Base-by-base conservation (phyloP, 2,888 invertebrate genomes). In the Drosophila borealis region DNA sequence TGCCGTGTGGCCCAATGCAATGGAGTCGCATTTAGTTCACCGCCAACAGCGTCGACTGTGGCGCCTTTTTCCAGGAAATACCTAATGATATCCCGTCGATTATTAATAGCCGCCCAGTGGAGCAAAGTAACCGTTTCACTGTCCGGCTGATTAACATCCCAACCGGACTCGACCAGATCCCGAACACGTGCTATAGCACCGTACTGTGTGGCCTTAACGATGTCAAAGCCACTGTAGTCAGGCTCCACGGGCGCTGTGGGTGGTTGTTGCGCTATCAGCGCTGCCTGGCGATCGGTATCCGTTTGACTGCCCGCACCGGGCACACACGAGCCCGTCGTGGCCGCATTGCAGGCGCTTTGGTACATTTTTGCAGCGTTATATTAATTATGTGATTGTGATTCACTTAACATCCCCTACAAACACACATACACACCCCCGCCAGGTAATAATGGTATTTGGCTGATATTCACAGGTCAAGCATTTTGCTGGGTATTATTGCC, bases 91-190 rank as follows among this genome's bases (percentile, higher is more conserved):
- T 99, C 98, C 78, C 95, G 95, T 62, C 99, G 94, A 93, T 99
- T 99, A 93, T 99, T 99, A 90, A 99, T 99, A 17, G 99, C 97
- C 39, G 99, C 99, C 99, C 99, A 99, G 92, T 99, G 99, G n/a
- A 99, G 93, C 54, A 99, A 93, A 2, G 98, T 98, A 60, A 99
- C 99, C 51, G 98, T 98, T 93, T 99, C 99, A 78, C 94, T 94
- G 92, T 99, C 99, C 48, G 98, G 96, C 90, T 97, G 96, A 92
- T 99, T 99, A 13, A 99, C 98, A 93, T 98, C 97, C 93, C 96
- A 96, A 2, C 99, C 99, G 41, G 95, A 95, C 89, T 99, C 98
- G 4, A 99, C 94, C 34, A 99, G 93, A 92, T 98, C 97, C 79
- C 96, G 94, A 90, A 96, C 95, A 92, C 96, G 94, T 90, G 95